These are phyloP conservation scores for Lobophora halterata DNA, from an alignment of 2,888 invertebrate genomes.

Conservation along the genomic window DNA sequence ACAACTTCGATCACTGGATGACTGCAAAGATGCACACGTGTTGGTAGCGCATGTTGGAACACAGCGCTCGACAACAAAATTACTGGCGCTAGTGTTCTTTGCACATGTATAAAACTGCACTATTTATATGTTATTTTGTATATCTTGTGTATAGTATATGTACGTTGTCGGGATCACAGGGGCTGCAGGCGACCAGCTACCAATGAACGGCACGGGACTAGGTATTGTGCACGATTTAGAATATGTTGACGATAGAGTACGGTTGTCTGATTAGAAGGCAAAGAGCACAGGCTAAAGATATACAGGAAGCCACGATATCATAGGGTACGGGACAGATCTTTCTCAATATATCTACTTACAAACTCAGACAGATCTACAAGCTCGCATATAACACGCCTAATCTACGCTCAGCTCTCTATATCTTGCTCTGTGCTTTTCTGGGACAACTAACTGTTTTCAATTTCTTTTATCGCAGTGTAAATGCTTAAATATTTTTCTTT, in stretches of 20 bases:
- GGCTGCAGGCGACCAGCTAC: slow-evolving; percentile 77
- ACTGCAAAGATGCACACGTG: slow-evolving; percentile 34
- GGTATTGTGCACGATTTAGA: slow-evolving; percentile 62
- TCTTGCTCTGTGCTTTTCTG: slow-evolving; percentile 70
- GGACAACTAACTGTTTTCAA: slow-evolving; percentile 50
- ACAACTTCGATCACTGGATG: slow-evolving; percentile 62
- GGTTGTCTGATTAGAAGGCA: slow-evolving; percentile 46
- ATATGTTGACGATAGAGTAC: slow-evolving; percentile 41
- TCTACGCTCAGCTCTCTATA: slow-evolving; percentile 71
- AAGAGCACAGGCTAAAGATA: slow-evolving; percentile 65
- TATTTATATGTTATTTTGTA: slow-evolving; percentile 40
- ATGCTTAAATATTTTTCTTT: slow-evolving; percentile 49
- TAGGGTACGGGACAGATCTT: slow-evolving; percentile 55
- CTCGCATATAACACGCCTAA: slow-evolving; percentile 80
- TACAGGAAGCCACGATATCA: slow-evolving; percentile 43
- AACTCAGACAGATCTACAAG: slow-evolving; percentile 56
- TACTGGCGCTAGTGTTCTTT: slow-evolving; percentile 60
- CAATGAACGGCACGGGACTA: slow-evolving; percentile 61
- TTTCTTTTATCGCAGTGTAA: slow-evolving; percentile 41
- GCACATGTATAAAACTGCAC: slow-evolving; percentile 74
- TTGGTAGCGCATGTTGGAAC: slow-evolving; percentile 36
- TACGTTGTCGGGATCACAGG: slow-evolving; percentile 59
- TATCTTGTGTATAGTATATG: slow-evolving; percentile 45
- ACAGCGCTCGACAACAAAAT: slow-evolving; percentile 57
- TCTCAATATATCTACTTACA: slow-evolving; percentile 45